A percentile compares a stretch with the other conserved stretches of the same genome.
Conservation (phyloP, 2,888 invertebrate genomes). For the Brachyopa scutellaris region DNA sequence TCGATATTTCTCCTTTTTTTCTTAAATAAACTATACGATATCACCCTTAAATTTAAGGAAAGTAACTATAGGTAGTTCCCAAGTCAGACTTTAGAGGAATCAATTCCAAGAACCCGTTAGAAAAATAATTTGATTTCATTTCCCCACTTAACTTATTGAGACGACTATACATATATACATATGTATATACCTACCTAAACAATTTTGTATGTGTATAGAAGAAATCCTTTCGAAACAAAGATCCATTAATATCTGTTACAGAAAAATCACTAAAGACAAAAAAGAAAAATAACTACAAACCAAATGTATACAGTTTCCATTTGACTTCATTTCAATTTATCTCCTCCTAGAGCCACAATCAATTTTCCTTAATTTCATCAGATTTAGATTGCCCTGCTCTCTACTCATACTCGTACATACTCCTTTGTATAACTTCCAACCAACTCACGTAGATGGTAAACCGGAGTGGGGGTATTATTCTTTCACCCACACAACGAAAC, state of each 20-base stretch:
- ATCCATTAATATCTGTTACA: conserved; percentile 68
- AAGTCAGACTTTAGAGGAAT: too few relatives aligned
- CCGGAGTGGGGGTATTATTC: conserved; percentile 12
- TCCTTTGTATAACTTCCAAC: background rate
- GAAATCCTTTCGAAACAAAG: background rate
- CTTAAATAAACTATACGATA: too few relatives aligned
- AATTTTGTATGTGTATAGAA: background rate
- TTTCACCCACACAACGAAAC: conserved; percentile 61
- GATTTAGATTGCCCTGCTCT: conserved; percentile 67
- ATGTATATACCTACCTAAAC: background rate
- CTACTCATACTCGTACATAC: conserved; percentile 6
- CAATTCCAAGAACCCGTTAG: too few relatives aligned
- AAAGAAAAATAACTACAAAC: conserved; percentile 62
- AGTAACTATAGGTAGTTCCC: too few relatives aligned
- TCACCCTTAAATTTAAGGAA: too few relatives aligned
- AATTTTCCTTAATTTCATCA: conserved; percentile 73
- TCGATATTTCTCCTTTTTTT: too few relatives aligned
- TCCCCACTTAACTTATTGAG: background rate
- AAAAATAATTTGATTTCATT: conserved; percentile 8
- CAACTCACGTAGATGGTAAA: background rate
- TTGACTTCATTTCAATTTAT: conserved; percentile 73
- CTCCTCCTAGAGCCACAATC: conserved; percentile 72
- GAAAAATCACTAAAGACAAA: conserved; percentile 62
- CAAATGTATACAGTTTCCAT: conserved; percentile 70
- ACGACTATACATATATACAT: background rate